Conservation (phyloP, 2,888 invertebrate genomes). For the Frankliniella intonsa region DNA sequence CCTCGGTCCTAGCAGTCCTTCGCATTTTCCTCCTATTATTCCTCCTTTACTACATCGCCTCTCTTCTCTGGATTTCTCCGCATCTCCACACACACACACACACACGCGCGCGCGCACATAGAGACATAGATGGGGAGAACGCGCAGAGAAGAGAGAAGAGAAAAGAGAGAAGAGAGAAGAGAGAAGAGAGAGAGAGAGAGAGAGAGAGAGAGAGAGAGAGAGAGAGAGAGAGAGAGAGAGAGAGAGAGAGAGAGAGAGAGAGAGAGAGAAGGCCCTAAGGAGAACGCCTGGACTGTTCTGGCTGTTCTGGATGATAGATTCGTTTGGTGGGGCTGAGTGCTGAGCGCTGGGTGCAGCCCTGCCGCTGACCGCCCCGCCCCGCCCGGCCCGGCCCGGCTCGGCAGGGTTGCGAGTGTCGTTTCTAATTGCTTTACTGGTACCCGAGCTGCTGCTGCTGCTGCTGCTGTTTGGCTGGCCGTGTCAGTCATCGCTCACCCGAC, state of each 20-base stretch:
- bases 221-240: background rate
- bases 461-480: no score
- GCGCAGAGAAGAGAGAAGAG: no score
- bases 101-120: background rate
- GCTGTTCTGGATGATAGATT: no score
- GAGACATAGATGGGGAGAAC: background rate
- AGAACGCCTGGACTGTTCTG: no score
- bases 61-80: background rate
- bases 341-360: background rate
- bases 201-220: background rate
- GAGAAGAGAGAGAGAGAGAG: background rate
- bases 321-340: no score
- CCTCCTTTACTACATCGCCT: no score
- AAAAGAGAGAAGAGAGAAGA: background rate
- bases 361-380: background rate
- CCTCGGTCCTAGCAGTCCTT: background rate
- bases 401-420: no score
- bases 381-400: no score
- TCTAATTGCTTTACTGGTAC: no score
- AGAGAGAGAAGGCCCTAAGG: background rate
- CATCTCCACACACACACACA: background rate
- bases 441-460: no score
- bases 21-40: no score
- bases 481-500: no score
- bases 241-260: background rate